Evolutionary conservation across 2,797 vertebrate species (phyloP), one percentile per base, ranked within the genome.

Genomic region (Glyptemys insculpta): DNA sequence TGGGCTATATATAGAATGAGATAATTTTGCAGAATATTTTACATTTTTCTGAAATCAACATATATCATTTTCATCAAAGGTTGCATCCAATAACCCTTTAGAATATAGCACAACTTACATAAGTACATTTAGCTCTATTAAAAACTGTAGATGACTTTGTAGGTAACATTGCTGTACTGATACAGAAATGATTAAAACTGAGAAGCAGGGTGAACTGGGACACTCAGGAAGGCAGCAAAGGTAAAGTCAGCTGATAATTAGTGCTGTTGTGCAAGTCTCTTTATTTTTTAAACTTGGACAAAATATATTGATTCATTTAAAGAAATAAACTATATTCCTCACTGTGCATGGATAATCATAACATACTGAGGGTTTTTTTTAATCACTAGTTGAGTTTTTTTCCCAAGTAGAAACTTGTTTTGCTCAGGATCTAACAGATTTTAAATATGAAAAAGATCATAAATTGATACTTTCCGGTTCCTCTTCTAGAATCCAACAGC

Each of bases 11-110:
- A 98, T 98, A 98, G 98, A 59, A 59, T 89, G 95, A 89, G 94
- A 97, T 85, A 93, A 96, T 96, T 98, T 97, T 97, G 97, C 97
- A 97, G 82, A 95, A 93, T 97, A 97, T 96, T 97, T 95, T 98
- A 97, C 94, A n/a, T 97, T 98, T 98, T 97, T 96, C 98, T 95
- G 96, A 98, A 98, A 98, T 98, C 98, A 98, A 98, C 95, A 97
- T 96, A 97, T 96, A 98, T 98, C 98, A 92, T 97, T 98, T 97
- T 96, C 89, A 94, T 97, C 96, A 92, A 94, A 57, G 94, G 95
- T 95, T 95, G 96, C 95, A 86, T 80, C 62, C 96, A 94, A 88
- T 95, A 93, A 92, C 93, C 87, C 97, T 97, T 94, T 96, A 95
- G 96, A 96, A 97, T 98, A 98, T 97, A 98, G 96, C 90, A 92